A percentile compares a stretch with the other conserved stretches of the same genome.
Conservation (phyloP, 2,113 vertebrate genomes). For the Chrysochloris asiatica region DNA sequence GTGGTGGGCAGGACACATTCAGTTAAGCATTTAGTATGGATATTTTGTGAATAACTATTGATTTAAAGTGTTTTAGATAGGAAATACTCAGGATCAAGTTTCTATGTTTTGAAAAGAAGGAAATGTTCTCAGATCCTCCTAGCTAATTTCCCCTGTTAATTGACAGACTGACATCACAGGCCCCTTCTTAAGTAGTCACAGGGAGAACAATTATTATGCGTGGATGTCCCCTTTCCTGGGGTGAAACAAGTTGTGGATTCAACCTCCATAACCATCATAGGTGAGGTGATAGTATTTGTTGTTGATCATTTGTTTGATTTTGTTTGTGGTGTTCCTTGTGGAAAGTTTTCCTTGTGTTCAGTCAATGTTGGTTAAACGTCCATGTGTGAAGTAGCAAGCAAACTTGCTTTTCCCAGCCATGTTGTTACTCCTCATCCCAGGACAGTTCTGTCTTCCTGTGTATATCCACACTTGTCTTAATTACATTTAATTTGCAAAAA, state of each 20-base stretch:
- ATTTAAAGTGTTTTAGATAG: background rate
- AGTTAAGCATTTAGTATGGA: background rate
- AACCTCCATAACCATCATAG: background rate
- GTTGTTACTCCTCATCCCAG: background rate
- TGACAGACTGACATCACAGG: background rate
- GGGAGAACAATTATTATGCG: no score
- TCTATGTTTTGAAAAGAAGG: conserved; percentile 12
- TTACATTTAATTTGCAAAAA: no score
- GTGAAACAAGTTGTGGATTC: background rate
- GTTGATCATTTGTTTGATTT: background rate
- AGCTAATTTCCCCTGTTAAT: background rate
- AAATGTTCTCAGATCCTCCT: background rate
- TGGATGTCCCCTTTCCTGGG: background rate
- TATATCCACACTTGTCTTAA: no score
- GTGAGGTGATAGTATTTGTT: background rate
- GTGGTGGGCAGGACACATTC: background rate
- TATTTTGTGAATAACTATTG: conserved; percentile 19
- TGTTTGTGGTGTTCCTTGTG: background rate
- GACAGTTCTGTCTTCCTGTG: background rate
- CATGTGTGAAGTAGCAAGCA: background rate
- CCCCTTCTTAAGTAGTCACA: background rate
- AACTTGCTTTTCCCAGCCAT: background rate
- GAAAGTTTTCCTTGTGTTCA: background rate
- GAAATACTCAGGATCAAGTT: background rate
- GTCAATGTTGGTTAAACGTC: background rate